These are phyloP conservation scores for Heptranchias perlo DNA, from an alignment of 2,113 vertebrate genomes.

Conservation along the genomic window DNA sequence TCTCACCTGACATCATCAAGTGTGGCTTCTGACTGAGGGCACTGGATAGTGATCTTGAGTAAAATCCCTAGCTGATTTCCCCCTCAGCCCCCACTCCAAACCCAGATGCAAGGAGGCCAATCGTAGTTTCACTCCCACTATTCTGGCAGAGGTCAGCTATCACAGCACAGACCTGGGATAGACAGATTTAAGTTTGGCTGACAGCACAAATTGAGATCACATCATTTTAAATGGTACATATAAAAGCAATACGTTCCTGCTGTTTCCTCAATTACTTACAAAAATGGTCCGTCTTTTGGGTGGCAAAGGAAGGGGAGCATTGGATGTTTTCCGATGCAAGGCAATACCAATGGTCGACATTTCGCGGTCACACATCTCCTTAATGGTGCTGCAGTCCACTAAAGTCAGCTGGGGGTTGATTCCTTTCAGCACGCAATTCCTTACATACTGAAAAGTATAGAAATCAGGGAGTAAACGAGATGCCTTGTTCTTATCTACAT, in stretches of 20 bases:
- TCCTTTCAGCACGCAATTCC: constrained; percentile 74
- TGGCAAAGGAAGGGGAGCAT: constrained; percentile 83
- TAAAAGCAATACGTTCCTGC: not conserved
- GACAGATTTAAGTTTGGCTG: not conserved
- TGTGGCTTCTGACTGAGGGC: not conserved
- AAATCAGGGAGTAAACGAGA: constrained; percentile 8
- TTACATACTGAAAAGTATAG: constrained; percentile 71
- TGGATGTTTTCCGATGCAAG: constrained; percentile 74
- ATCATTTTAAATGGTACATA: not conserved
- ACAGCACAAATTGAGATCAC: not conserved
- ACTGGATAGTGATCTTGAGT: not conserved
- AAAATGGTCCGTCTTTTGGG: constrained; percentile 79
- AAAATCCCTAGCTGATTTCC: not conserved
- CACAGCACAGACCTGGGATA: not conserved
- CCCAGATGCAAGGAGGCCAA: not conserved
- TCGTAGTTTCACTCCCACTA: not conserved
- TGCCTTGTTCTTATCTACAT: not conserved
- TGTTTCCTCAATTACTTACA: constrained; percentile 58
- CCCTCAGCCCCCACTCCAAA: not conserved
- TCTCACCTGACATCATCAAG: not conserved
- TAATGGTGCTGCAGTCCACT: constrained; percentile 74
- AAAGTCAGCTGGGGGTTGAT: constrained; percentile 81
- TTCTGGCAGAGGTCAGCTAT: not conserved
- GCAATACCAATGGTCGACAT: constrained; percentile 77
- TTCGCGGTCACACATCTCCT: constrained; percentile 86